These are phyloP conservation scores for Malurus leucopterus DNA, from an alignment of 2,797 vertebrate species.

Conservation along the genomic window DNA sequence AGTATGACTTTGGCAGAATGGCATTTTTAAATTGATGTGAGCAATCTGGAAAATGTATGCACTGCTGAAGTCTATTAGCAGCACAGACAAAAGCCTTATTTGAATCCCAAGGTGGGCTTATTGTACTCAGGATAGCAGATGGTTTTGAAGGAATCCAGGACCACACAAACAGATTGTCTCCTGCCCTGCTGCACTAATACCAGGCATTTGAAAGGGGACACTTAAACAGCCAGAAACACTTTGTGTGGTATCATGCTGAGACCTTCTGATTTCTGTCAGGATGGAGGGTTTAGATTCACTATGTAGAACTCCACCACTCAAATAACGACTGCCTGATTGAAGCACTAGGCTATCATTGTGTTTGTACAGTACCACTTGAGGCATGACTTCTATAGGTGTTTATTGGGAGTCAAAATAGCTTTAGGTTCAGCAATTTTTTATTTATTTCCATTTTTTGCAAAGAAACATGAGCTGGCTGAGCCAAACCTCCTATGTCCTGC, in stretches of 20 bases:
- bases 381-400: background rate
- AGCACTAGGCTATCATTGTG: background rate
- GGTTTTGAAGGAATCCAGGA: background rate
- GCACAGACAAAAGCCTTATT: background rate
- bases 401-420: background rate
- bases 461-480: background rate
- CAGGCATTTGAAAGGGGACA: background rate
- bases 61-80: background rate
- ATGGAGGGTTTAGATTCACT: background rate
- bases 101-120: background rate
- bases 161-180: background rate
- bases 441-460: background rate
- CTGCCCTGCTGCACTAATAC: background rate
- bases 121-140: background rate
- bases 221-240: background rate
- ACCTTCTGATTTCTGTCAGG: background rate
- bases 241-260: background rate
- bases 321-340: background rate
- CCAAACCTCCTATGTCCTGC: background rate
- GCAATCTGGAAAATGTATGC: background rate
- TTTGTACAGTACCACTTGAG: background rate
- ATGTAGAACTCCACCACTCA: background rate
- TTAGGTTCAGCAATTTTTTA: background rate
- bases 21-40: background rate
- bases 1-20: background rate